Evolutionary conservation across 2,113 vertebrate genomes (phyloP), one percentile per base, ranked within the genome.

Genomic region (Anguilla japonica): DNA sequence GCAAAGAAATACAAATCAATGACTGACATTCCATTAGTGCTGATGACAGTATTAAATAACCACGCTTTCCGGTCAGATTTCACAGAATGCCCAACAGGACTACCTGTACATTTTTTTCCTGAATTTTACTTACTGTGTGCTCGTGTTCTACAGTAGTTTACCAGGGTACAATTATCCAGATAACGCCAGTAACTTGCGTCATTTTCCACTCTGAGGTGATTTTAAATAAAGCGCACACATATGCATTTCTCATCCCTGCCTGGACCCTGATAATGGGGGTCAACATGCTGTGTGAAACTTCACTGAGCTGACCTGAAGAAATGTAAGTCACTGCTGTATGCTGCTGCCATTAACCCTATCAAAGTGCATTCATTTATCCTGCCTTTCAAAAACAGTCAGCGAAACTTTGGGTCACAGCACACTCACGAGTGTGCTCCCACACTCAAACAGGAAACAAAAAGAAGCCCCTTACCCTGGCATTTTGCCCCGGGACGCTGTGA

Each of bases 381-480:
- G 3, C 56, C 56, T 18, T 20, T 20, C 13, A 3, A 60, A 20
- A 22, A 3, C 60, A 5, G 22, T 22, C 60, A 63, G 4, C 60
- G 26, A 3, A 63, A 20, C 18, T 67, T 67, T 22, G 60, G 20
- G 22, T 26, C 18, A 67, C 20, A 26, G 60, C 18, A 26, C 71
- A 75, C 71, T 75, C 9, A 8, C n/a, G 13, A 1, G 29, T 22
- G 29, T 84, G 41, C 2, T 34, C 41, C 43, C 53, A 22, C 79
- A 63, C 22, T 20, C 53, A 9, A 26, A 13, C 29, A 86, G 15
- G n/a, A 34, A 7, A 20, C 79, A 82, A 91, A 87, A 83, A 60
- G 18, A 26, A 67, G 22, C 3, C 60, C 91, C 98, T 97, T 94
- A 99, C 98, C 97, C 96, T 94, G 6, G 67, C 79, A 87, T 84